Base-by-base conservation (phyloP, 2,113 vertebrate genomes). In the Oreotrochilus melanogaster region DNA sequence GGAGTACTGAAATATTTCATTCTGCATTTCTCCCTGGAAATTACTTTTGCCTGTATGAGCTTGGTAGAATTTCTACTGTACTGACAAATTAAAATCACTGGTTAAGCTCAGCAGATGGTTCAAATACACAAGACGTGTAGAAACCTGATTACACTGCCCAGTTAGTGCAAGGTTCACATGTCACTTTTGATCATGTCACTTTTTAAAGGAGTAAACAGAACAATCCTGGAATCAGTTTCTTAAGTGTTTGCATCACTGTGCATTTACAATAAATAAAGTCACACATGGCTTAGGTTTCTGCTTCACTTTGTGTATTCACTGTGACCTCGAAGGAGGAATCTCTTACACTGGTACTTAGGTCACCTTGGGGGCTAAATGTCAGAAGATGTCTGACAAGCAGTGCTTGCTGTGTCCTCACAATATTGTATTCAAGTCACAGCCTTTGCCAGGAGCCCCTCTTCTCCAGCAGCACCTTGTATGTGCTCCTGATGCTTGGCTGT, bases 1-100 rank as follows among this genome's bases (percentile, higher is more conserved):
- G 58, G 30, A 92, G 45, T 33, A 70, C 70, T 91, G 80, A 83
- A 92, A 86, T 96, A 96, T 78, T 82, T 93, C 53, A 62, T 95
- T 93, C 86, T 86, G 69, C 83, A 88, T 93, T 92, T 86, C 37
- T 92, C 64, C 57, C 39, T 6, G 10, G 76, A 86, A 88, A 93
- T 83, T 93, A 80, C 37, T 92, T 86, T 62, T 82, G 48, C 78
- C 28, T 33, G 4, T 82, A 81, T 81, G 50, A 57, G 62, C 57
- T 71, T 69, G 53, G 61, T 65, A 87, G 73, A 76, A 70, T 76
- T 66, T 79, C 61, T 54, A 89, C 62, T 39, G 45, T 54, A 73
- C 25, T 61, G 62, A 60, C 67, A 91, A 91, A 93, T 78, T 43
- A 90, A 90, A 90, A 88, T 18, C 19, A 86, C 64, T 37, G 35